Evolutionary conservation across 2,888 invertebrate species (phyloP).

Genomic region (Fabriciana adippe): DNA sequence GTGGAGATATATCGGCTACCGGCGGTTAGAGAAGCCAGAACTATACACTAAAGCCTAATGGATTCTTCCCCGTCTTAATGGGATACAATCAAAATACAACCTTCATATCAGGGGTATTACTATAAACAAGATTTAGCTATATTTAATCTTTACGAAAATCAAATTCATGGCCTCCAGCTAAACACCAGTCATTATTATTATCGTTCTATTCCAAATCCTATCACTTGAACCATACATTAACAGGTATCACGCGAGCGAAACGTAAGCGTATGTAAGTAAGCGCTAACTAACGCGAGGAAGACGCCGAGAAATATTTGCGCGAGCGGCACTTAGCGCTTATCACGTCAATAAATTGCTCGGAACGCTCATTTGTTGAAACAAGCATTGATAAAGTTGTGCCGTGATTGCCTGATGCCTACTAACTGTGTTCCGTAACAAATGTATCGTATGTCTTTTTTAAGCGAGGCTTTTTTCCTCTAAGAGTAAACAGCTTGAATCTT

Average conservation of each 20-base stretch:
- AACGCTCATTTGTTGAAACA: constrained; percentile 48
- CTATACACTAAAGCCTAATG: too few relatives aligned
- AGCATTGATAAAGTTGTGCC: constrained; percentile 42
- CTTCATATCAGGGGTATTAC: too few relatives aligned
- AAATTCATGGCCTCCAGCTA: too few relatives aligned
- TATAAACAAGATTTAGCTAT: too few relatives aligned
- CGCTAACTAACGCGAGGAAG: constrained; percentile 73
- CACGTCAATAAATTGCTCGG: constrained; percentile 48
- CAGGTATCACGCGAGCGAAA: constrained; percentile 52
- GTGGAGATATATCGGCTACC: too few relatives aligned
- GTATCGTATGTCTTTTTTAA: constrained; percentile 11
- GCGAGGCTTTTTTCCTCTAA: constrained; percentile 4
- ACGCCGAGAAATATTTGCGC: constrained; percentile 68
- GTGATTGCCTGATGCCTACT: constrained; percentile 38
- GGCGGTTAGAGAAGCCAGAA: too few relatives aligned
- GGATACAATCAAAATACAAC: too few relatives aligned
- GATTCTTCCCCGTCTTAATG: too few relatives aligned
- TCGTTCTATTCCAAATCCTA: too few relatives aligned
- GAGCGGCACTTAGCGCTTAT: constrained; percentile 66
- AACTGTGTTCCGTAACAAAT: constrained; percentile 14
- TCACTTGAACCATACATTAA: constrained; percentile 32
- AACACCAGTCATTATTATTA: background rate
- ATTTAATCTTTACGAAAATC: too few relatives aligned
- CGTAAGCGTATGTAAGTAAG: constrained; percentile 58
- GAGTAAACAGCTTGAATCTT: too few relatives aligned